These are phyloP conservation scores for Sebastes variabilis DNA, from an alignment of 2,797 vertebrate genomes.

Conservation along the genomic window DNA sequence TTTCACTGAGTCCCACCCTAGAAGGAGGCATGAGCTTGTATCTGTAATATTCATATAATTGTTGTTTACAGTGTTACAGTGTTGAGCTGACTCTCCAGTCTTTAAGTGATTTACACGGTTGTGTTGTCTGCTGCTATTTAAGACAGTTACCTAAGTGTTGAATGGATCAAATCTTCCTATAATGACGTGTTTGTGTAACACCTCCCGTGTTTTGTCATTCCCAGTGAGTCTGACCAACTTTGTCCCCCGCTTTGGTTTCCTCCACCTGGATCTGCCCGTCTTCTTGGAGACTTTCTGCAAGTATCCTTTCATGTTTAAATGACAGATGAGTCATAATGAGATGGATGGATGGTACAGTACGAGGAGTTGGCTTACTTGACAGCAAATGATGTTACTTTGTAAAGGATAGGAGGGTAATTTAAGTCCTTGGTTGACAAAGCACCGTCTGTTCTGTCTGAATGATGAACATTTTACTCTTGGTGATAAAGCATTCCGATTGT, in stretches of 20 bases:
- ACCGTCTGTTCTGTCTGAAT: background rate
- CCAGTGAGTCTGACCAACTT: slow-evolving; percentile 97
- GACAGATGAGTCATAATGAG: background rate
- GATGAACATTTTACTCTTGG: background rate
- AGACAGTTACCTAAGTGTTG: background rate
- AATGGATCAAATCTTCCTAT: background rate
- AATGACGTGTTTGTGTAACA: background rate
- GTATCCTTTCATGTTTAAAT: slow-evolving; percentile 88
- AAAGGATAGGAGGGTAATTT: background rate
- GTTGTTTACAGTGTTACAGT: slow-evolving; percentile 23
- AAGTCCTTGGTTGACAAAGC: background rate
- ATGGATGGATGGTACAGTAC: background rate
- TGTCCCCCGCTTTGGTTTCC: slow-evolving; percentile 91
- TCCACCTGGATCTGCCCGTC: slow-evolving; percentile 92
- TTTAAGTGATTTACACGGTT: background rate
- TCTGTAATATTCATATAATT: slow-evolving; percentile 15
- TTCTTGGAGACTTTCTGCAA: slow-evolving; percentile 97
- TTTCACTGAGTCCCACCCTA: background rate
- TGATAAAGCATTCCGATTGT: too few relatives aligned
- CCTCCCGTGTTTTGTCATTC: background rate
- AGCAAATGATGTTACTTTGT: background rate
- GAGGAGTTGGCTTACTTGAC: background rate
- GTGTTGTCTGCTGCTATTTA: background rate
- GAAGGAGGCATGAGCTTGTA: background rate
- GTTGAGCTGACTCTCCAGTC: background rate